Conservation (phyloP, 2,888 invertebrate species). For the Siphlonurus alternatus region DNA sequence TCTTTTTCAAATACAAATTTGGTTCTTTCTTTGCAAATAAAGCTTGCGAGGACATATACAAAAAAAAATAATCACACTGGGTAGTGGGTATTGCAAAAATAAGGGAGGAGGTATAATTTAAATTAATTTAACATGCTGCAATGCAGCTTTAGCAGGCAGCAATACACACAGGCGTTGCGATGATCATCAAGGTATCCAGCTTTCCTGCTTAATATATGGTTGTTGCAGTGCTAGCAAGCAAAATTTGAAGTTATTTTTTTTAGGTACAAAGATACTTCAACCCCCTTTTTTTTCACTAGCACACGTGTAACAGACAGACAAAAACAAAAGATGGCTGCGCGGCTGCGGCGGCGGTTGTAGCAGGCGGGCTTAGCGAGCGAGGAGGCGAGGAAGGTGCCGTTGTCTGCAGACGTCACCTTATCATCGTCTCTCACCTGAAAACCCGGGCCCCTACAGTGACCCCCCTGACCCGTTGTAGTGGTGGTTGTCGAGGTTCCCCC, state of each 20-base stretch:
- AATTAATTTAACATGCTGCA: no score
- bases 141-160: no score
- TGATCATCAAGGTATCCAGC: no score
- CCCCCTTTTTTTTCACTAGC: background rate
- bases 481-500: background rate
- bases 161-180: no score
- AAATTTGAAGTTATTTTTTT: no score
- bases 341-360: background rate
- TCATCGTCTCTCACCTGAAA: background rate
- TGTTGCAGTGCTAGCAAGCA: background rate
- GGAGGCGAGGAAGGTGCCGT: background rate
- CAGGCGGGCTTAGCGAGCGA: background rate
- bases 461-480: background rate
- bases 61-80: no score
- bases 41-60: no score
- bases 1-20: no score
- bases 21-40: no score
- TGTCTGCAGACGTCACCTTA: background rate
- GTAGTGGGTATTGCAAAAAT: no score
- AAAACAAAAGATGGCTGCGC: background rate
- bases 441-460: background rate
- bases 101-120: no score
- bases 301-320: background rate
- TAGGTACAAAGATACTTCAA: background rate
- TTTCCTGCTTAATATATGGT: no score